Base-by-base conservation (phyloP, 2,888 invertebrate genomes). In the Autographa pulchrina region DNA sequence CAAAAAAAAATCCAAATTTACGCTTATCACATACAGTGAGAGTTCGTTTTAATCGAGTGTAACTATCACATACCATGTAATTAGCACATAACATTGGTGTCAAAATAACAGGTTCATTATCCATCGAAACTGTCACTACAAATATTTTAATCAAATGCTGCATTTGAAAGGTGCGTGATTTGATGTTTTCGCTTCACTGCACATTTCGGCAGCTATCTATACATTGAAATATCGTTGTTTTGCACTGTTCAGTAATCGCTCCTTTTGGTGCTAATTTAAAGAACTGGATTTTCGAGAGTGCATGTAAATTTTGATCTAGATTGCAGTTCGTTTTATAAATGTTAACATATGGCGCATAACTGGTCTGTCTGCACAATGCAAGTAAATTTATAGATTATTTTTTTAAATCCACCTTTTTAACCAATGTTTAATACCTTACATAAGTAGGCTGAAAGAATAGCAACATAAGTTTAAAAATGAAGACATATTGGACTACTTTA, bases 41-140 rank as follows among this genome's bases (percentile, higher is more conserved):
- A 48, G n/a, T 48, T 7, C 0, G 14, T 43, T 16, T 48, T 7
- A 48, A n/a, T 38, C 11, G 11, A n/a, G 16, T 48, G 6, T n/a
- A 48, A 48, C n/a, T 48, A 56, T 13, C 56, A 25, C 56, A 13
- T 20, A 25, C 13, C 25, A 25, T 56, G 0, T 9, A 65, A 68
- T 72, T 31, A 20, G 16, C 25, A 52, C 59, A 56, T 65, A 16
- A 35, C 7, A 18, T n/a, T 31, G 7, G n/a, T 63, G 61, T 61
- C 54, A 43, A 68, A 79, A 60, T 60, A 69, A 20, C n/a, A 9
- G 64, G 58, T 76, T 68, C 48, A 66, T 48, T 32, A 77, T 66
- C n/a, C 14, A 69, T 78, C 72, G 65, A 62, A 62, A 71, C 80
- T 78, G 73, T 76, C 77, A 62, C 77, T 65, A 1, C 63, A 78